Evolutionary conservation across 30 jellyfish, hydroid and myxozoan species (phyloP), one percentile per base, ranked within the genome.

Genomic region (Turritopsis dohrnii): DNA sequence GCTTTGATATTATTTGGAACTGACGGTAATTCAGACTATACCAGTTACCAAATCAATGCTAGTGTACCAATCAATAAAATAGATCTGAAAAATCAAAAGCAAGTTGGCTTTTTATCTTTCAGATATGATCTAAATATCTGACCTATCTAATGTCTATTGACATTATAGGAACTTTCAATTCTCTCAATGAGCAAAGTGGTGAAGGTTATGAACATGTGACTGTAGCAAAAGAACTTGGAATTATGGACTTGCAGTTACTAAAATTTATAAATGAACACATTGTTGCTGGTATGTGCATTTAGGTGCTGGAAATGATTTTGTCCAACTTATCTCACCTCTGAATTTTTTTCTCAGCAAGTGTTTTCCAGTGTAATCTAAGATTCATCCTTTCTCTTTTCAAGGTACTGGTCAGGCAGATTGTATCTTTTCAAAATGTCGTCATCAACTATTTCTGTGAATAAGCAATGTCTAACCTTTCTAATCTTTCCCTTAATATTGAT

Each of bases 1-100:
- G 96, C 99, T 0, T 53, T 94, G 28, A 76, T 94, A 13, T 83
- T 86, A 16, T 88, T 94, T 89, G 99, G 99, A 79, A 94, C 99
- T 8, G 90, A 83, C 27, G 99, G 99, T 94, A 18, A 22, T 84
- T 52, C 54, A 16, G 13, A 16, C 18, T 79, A 20, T 16, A 24
- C 29, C 1, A 3, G 60, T 13, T 41, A 3, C 60, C 60, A 5
- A 41, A 41, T 41, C 5, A 41, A n/a, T n/a, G n/a, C n/a, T n/a
- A n/a, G n/a, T n/a, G n/a, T n/a, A n/a, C n/a, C n/a, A n/a, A n/a
- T n/a, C n/a, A n/a, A n/a, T n/a, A n/a, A n/a, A n/a, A n/a, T n/a
- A n/a, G n/a, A n/a, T n/a, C n/a, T n/a, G n/a, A n/a, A n/a, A n/a
- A n/a, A n/a, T n/a, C n/a, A n/a, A n/a, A n/a, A n/a, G n/a, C n/a